These are phyloP conservation scores for Sebastes fasciatus DNA, from an alignment of 2,113 vertebrate species.

Conservation along the genomic window DNA sequence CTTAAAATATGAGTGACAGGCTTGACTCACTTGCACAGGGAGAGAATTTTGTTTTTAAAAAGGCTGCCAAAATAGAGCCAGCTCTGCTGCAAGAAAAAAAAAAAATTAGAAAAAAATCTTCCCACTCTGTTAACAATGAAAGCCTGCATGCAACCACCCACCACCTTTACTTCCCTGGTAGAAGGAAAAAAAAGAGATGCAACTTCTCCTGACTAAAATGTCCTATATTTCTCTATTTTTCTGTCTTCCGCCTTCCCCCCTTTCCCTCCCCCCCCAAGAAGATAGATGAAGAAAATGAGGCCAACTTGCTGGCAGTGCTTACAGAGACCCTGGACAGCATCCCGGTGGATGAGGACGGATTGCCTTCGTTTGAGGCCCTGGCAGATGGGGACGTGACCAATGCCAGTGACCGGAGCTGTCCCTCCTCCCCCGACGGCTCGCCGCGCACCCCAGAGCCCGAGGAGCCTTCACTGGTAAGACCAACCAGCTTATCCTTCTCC, in stretches of 20 bases:
- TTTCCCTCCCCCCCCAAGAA: constrained; percentile 86
- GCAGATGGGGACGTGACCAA: constrained; percentile 99
- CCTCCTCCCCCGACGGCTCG: constrained; percentile 92
- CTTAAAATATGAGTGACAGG: constrained; percentile 86
- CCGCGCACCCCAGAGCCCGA: constrained; percentile 95
- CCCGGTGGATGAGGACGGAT: constrained; percentile 99
- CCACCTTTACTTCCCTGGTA: constrained; percentile 49
- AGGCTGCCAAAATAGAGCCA: constrained; percentile 63
- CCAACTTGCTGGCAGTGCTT: constrained; percentile 98
- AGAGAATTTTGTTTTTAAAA: constrained; percentile 79
- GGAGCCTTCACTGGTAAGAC: constrained; percentile 98
- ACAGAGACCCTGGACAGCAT: constrained; percentile 99
- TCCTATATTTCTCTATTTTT: constrained; percentile 77
- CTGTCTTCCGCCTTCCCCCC: constrained; percentile 49
- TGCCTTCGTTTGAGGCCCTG: constrained; percentile 99
- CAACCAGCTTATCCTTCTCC: constrained; percentile 66
- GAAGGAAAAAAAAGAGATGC: constrained; percentile 61
- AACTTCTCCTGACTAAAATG: constrained; percentile 79
- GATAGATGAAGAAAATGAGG: constrained; percentile 99
- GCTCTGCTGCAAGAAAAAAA: constrained; percentile 59
- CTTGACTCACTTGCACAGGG: constrained; percentile 80
- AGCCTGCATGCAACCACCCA: constrained; percentile 58
- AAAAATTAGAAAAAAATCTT: constrained; percentile 29
- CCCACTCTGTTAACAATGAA: constrained; percentile 72
- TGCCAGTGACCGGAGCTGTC: constrained; percentile 95